Evolutionary conservation across 2,888 invertebrate species (phyloP), one percentile per base, ranked within the genome.

Genomic region (Amiota minor): DNA sequence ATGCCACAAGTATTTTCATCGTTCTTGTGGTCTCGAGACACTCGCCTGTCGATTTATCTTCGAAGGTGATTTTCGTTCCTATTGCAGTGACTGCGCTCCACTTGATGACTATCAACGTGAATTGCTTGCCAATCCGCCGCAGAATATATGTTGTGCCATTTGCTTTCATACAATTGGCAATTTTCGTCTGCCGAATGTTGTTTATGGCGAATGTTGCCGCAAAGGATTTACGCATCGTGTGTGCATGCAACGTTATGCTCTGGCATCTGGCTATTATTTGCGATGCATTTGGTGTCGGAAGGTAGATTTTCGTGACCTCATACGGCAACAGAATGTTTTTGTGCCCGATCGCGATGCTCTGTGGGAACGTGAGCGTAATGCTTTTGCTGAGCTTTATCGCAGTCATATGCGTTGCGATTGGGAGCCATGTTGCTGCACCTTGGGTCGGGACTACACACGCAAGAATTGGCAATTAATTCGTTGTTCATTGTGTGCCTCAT

Each of bases 331-430:
- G 45, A 88, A 89, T 0, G 76, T 89, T 0, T 89, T 85, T 74
- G 89, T 88, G 45, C 88, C 87, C 23, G 89, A 79, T 89, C 94
- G 95, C 78, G 96, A 96, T 86, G 96, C 96, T 0, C 92, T 93
- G 0, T 97, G 96, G 96, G 96, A 97, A 86, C 78, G 59, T 1
- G 87, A 93, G n/a, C 93, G 91, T 73, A 93, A 94, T 14, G 95
- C 95, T 0, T 96, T 92, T 87, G 90, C 92, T 0, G 96, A 95
- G 65, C 91, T 96, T 67, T 91, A 94, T 72, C 88, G 93, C 0
- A 88, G 93, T 1, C 92, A 93, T 1, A 85, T 91, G 9, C 84
- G 87, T 0, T 97, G 96, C 81, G 92, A 93, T 76, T 92, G 93
- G 0, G 70, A 79, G 0, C 79, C 77, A 0, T 96, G 96, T 83